Percentiles rank a stretch among this genome's conserved stretches.
Evolutionary conservation across 2,888 invertebrate species (phyloP).

Genomic region (Mesopsocus fuscifrons): DNA sequence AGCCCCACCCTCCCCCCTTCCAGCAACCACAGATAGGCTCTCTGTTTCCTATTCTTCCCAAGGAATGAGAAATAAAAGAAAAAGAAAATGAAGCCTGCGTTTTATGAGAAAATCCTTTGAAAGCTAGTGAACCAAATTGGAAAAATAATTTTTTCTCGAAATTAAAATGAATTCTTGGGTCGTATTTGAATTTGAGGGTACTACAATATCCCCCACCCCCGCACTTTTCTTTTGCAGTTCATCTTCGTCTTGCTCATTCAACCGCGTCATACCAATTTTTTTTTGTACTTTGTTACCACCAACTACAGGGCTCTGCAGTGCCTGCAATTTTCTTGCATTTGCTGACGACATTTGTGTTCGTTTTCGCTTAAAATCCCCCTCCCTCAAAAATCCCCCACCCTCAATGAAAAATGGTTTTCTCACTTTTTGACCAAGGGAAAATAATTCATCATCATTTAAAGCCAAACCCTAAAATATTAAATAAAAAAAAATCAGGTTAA

Average conservation of each 20-base stretch:
- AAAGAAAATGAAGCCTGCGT: constrained; percentile 3
- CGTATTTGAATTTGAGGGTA: not conserved
- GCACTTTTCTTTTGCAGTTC: not conserved
- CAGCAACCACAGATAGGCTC: not conserved
- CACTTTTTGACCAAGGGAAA: too few relatives aligned
- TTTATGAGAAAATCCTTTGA: constrained; percentile 10
- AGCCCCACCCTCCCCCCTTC: not conserved
- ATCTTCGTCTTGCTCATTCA: not conserved
- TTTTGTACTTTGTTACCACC: too few relatives aligned
- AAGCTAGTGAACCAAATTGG: constrained; percentile 8
- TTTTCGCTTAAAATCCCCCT: too few relatives aligned
- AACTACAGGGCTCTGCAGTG: too few relatives aligned
- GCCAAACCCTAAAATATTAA: too few relatives aligned
- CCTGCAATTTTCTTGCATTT: too few relatives aligned
- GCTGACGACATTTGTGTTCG: too few relatives aligned
- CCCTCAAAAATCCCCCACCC: too few relatives aligned
- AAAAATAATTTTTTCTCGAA: constrained; percentile 5
- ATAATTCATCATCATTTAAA: too few relatives aligned
- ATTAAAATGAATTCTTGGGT: not conserved
- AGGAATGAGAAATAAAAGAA: constrained; percentile 4
- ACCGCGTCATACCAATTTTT: not conserved
- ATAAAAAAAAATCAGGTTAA: too few relatives aligned
- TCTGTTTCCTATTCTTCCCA: not conserved
- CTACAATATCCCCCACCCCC: not conserved
- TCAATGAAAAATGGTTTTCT: too few relatives aligned